Base-by-base conservation (phyloP, 2,113 vertebrate genomes). In the Rhodinocichla rosea region DNA sequence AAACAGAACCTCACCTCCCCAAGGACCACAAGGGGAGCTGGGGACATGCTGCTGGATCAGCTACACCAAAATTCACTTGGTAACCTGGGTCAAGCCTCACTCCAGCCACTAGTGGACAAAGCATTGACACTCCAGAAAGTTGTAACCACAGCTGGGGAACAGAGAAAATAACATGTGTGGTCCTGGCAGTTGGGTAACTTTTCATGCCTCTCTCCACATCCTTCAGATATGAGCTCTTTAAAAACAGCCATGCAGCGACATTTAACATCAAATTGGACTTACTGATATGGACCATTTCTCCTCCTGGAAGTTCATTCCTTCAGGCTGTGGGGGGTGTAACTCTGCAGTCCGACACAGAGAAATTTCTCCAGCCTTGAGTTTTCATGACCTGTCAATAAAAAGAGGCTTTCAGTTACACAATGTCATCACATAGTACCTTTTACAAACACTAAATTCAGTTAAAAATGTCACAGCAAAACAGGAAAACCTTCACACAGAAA, bases 371-470 rank as follows among this genome's bases (percentile, higher is more conserved):
- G 68, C 76, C 60, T 94, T 89, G 71, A 83, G 28, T 35, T 71
- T 74, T 52, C 64, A 53, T 75, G 71, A 94, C 82, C 76, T 91
- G 88, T 86, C 92, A 92, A 84, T 81, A 86, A 89, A 83, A 92
- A 79, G 60, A 86, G 88, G 64, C 28, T 92, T 90, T 96, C 83
- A 73, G 76, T 92, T 89, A 89, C 80, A 90, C 60, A 68, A 32
- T 57, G 49, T 85, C 95, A 83, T 94, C 92, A 89, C 80, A 90
- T 9, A 87, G 32, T 32, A 53, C 79, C 64, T 95, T 92, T 91
- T 70, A 86, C 49, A 89, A 96, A 89, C 80, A 83, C 49, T 84
- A 92, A 93, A 96, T 89, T 92, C 15, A 26, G 88, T 90, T 90
- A 21, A 93, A 96, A 96, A 84, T 84, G 62, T 92, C 90, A 73